Base-by-base conservation (phyloP, 2,888 invertebrate genomes). In the Phrixothrix hirtus region DNA sequence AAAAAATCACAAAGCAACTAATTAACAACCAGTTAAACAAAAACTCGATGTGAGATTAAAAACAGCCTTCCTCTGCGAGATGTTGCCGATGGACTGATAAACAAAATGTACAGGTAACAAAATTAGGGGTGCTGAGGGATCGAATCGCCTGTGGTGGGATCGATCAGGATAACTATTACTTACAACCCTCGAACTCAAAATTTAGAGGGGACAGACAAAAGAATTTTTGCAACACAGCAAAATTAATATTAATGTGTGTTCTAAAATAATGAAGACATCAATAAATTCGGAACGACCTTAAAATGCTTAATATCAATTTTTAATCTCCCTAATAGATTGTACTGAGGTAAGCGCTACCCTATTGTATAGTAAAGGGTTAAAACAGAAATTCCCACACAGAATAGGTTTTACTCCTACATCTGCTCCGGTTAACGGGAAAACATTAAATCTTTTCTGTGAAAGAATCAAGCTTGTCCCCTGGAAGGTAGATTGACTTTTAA, bases 301-400 rank as follows among this genome's bases (percentile, higher is more conserved):
- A n/a, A n/a, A n/a, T n/a, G n/a, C 21, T 21, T 7, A 66, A 70
- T 70, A 67, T 63, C 69, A 71, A 70, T 72, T 64, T 60, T 57
- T 60, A 61, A 64, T 62, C 21, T 21, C 21, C 4, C 29, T 35
- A 32, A 37, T 52, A 35, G 34, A 9, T 15, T 2, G 17, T 14
- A 51, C 14, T 30, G 46, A 38, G 36, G 52, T 52, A 53, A 53
- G 48, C 48, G 48, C 21, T 12, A 25, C 36, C 27, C 48, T 38
- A 26, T 55, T 46, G 42, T 46, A 17, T 14, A 16, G 32, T 48
- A 57, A 61, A 61, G 60, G 60, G 60, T 60, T 60, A 58, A 58
- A 57, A 58, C 55, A 58, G 45, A 41, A 47, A 61, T 61, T 61
- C 61, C 59, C 61, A 61, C 61, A 61, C 58, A 42, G 49, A 49